These are phyloP conservation scores for Cheumatopsyche charites DNA, from an alignment of 1,140 invertebrate species.

Conservation along the genomic window DNA sequence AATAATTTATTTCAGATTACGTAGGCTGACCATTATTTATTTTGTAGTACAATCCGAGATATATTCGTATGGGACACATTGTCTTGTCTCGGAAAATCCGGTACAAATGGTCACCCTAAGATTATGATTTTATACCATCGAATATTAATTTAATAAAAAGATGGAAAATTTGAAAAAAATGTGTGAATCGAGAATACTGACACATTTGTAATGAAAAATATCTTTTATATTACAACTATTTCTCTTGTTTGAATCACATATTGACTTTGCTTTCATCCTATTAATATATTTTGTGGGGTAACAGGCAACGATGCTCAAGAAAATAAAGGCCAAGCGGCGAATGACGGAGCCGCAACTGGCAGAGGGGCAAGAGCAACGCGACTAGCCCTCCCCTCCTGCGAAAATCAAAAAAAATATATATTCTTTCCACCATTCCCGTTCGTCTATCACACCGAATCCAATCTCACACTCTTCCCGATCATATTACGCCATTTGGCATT, in stretches of 20 bases:
- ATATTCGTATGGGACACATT: too few relatives aligned
- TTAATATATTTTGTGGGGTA: constrained; percentile 42
- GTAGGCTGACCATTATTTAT: too few relatives aligned
- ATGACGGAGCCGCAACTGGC: constrained; percentile 83
- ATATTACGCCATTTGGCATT: constrained; percentile 48
- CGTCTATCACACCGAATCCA: constrained; percentile 10
- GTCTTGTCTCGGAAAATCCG: too few relatives aligned
- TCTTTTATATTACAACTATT: not conserved
- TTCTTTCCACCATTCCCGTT: not conserved
- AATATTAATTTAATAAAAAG: too few relatives aligned
- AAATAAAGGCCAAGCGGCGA: constrained; percentile 93
- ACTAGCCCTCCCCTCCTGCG: constrained; percentile 38
- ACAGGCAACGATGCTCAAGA: constrained; percentile 90
- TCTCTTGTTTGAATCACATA: not conserved
- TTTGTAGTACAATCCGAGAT: too few relatives aligned
- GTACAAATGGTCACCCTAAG: too few relatives aligned
- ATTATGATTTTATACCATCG: too few relatives aligned
- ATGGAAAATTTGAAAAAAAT: too few relatives aligned
- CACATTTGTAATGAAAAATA: not conserved
- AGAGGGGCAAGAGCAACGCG: constrained; percentile 65
- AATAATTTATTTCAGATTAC: constrained; percentile 4
- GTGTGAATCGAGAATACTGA: too few relatives aligned
- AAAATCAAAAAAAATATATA: too few relatives aligned
- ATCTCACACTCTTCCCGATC: constrained; percentile 31
- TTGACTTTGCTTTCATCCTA: constrained; percentile 7